A percentile compares a stretch with the other conserved stretches of the same genome.
These are phyloP conservation scores for Aleiodes testaceus DNA, from an alignment of 2,888 invertebrate genomes.

Conservation along the genomic window DNA sequence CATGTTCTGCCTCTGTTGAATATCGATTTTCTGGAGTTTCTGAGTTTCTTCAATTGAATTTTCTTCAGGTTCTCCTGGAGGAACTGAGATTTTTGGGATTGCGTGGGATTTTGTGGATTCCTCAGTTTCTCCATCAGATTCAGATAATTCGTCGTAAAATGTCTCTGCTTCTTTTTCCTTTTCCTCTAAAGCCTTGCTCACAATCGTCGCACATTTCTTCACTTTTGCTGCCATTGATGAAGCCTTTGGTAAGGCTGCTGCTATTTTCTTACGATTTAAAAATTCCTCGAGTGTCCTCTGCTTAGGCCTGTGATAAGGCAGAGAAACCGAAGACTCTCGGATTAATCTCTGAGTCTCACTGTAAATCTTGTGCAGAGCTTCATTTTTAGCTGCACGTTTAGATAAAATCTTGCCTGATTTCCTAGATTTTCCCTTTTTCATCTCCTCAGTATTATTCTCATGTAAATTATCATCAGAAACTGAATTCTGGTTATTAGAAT, in stretches of 20 bases:
- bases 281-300: conserved; percentile 87
- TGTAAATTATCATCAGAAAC: background rate
- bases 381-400: conserved; percentile 71
- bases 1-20: conserved; percentile 52
- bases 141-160: conserved; percentile 81
- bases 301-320: conserved; percentile 92
- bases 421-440: conserved; percentile 5
- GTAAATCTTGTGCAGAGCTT: conserved; percentile 84
- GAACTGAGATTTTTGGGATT: background rate
- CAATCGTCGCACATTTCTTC: conserved; percentile 79
- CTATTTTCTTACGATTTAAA: conserved; percentile 74
- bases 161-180: conserved; percentile 83
- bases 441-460: background rate
- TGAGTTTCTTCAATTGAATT: conserved; percentile 47
- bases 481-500: background rate
- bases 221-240: conserved; percentile 73
- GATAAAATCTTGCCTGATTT: conserved; percentile 51
- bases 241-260: conserved; percentile 62
- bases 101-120: conserved; percentile 4
- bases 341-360: conserved; percentile 89
- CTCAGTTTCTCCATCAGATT: conserved; percentile 72
- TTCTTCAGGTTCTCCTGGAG: background rate
- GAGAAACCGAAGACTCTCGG: conserved; percentile 82
- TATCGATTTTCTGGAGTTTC: conserved; percentile 43
- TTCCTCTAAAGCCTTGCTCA: conserved; percentile 80